Evolutionary conservation across 2,797 vertebrate species (phyloP), one percentile per base, ranked within the genome.

Genomic region (Nannoperca obscura): DNA sequence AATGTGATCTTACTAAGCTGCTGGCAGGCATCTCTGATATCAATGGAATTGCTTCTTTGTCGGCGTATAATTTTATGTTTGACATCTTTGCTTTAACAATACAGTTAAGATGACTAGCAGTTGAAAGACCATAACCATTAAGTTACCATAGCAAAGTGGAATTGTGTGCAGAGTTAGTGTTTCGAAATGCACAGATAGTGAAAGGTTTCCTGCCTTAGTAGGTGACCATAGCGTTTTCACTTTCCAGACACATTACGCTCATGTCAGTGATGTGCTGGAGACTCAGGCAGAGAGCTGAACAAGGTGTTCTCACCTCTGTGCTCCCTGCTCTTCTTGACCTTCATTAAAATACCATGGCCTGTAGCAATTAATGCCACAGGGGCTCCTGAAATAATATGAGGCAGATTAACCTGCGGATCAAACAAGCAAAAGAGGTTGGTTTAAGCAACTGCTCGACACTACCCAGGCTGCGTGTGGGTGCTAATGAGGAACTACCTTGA

Each of bases 391-490:
- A 95, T 95, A 95, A 96, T 95, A 94, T 89, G 92, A 92, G 93
- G 91, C 94, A 91, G 95, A 97, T 97, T 97, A 96, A 97, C 96
- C 96, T 91, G 90, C 80, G 90, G 95, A 94, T 95, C 95, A 95
- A 94, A 95, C 92, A 93, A 94, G 95, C 95, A 94, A 95, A 96
- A 95, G 91, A 92, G 86, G 52, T 95, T 91, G 94, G 93, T 96
- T 96, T 95, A 96, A 96, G 90, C 92, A 93, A 95, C 93, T 95
- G 93, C 95, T 87, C 90, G 90, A 92, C 94, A 94, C 93, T 80
- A 57, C 46, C 72, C 24, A 3, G 76, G 55, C 66, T 83, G 80
- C 61, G 67, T 67, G 66, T 60, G 65, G 50, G 57, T 72, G 57
- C 79, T 87, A 92, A 93, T 88, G 85, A 92, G 85, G 55, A 55